These are phyloP conservation scores for Myotis planiceps DNA, from an alignment of 2,797 vertebrate genomes.

Conservation along the genomic window DNA sequence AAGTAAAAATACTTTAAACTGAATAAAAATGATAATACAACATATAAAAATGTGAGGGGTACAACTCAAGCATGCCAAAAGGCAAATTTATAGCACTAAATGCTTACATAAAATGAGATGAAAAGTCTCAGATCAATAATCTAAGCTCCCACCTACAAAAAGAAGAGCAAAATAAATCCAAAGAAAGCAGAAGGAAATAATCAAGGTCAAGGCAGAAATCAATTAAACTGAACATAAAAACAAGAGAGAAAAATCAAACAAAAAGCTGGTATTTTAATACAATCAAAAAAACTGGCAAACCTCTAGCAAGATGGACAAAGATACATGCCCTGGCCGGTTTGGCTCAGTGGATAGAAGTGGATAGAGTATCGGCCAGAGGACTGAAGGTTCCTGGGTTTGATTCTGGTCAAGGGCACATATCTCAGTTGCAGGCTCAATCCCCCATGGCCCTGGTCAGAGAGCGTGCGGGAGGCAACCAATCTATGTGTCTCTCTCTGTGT, in stretches of 20 bases:
- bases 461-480: too few species aligned
- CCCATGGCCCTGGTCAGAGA: too few species aligned
- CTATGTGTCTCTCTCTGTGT: too few species aligned
- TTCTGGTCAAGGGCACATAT: too few species aligned
- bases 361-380: too few species aligned
- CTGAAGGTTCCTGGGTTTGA: too few species aligned
- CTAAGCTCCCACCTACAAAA: background rate
- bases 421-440: too few species aligned
- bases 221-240: background rate
- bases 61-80: background rate
- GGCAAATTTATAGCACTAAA: background rate
- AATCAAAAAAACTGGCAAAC: background rate
- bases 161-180: background rate
- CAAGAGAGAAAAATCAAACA: background rate
- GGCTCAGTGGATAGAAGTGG: too few species aligned
- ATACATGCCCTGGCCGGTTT: background rate
- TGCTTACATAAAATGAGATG: background rate
- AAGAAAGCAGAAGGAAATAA: background rate
- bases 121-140: background rate
- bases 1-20: background rate
- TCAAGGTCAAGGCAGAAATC: background rate
- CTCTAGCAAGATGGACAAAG: background rate
- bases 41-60: background rate
- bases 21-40: background rate
- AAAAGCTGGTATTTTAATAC: background rate